phyloP scores from a whole-genome alignment of 2,888 invertebrate species.

The Tiphia femorata region DNA sequence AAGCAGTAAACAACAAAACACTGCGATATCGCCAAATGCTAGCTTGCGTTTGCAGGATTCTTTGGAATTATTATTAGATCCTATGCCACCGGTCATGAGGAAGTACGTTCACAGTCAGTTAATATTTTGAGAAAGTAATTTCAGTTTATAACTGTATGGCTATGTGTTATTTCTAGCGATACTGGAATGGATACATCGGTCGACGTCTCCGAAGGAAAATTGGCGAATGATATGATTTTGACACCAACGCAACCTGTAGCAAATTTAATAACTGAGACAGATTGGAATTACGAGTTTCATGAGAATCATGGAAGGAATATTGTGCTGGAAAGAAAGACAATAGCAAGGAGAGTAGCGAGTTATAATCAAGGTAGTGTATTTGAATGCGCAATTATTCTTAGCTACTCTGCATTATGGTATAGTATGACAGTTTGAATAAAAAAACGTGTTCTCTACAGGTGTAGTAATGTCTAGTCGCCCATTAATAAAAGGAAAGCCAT shows the following conservation, averaged over 20 bases:
- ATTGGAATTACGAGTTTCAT: slow-evolving; percentile 78
- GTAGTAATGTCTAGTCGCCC: slow-evolving; percentile 66
- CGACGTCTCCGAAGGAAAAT: slow-evolving; percentile 62
- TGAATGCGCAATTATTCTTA: slow-evolving; percentile 23
- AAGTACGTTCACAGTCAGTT: slow-evolving; percentile 59
- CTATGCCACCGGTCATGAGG: slow-evolving; percentile 66
- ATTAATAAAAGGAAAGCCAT: slow-evolving; percentile 62
- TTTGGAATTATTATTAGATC: slow-evolving; percentile 74
- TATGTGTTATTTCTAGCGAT: slow-evolving; percentile 55
- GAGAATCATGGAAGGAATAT: slow-evolving; percentile 89
- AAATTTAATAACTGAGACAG: slow-evolving; percentile 51
- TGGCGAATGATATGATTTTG: slow-evolving; percentile 56
- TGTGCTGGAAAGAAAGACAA: slow-evolving; percentile 75
- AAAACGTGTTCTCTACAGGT: slow-evolving; percentile 71
- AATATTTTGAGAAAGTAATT: background rate
- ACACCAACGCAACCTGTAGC: slow-evolving; percentile 60
- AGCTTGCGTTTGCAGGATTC: slow-evolving; percentile 74
- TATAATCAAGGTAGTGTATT: slow-evolving; percentile 80
- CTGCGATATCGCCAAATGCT: slow-evolving; percentile 70
- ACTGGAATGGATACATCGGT: slow-evolving; percentile 65
- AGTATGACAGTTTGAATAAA: background rate
- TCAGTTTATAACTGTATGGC: background rate
- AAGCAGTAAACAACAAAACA: slow-evolving; percentile 73
- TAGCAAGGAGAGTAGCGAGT: slow-evolving; percentile 82
- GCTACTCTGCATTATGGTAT: background rate